Evolutionary conservation across 2,888 invertebrate genomes (phyloP), one percentile per base, ranked within the genome.

Genomic region (Alviniconcha strummeri): DNA sequence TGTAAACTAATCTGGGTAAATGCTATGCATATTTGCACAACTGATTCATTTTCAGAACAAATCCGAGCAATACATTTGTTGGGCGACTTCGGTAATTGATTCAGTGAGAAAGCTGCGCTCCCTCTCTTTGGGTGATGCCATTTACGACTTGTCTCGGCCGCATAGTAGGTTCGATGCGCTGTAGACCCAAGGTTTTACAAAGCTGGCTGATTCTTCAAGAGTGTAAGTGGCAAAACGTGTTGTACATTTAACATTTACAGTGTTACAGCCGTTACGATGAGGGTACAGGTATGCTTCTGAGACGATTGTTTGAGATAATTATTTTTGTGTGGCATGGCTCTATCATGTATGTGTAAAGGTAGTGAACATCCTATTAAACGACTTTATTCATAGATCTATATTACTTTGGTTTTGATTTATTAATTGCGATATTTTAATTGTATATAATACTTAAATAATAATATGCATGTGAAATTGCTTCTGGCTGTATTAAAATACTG

Each of bases 121-220:
- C 82, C 82, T 67, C 75, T 17, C 19, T 57, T 19, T 52, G 76
- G 77, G 75, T 56, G 67, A 82, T 82, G 8, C 82, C 76, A 77
- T 82, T 82, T 52, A 55, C 71, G 56, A 77, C 75, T 56, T 67
- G 82, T 71, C 69, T 77, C 76, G 77, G 82, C 56, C 82, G 69
- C n/a, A 71, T 67, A 55, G 36, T 36, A 36, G 82, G 71, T 77
- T 71, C 72, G 82, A 69, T 82, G 82, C 82, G 75, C 54, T 13
- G 56, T 67, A 77, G 36, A 82, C 82, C 77, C 56, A 57, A 82
- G 74, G 36, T 57, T 81, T 74, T 52, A 60, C 67, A 75, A 82
- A 56, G 64, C 55, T 56, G 67, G 77, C 75, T 55, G 77, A 82
- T 75, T 82, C 76, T 82, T 55, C 56, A 55, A 8, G 67, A 77